Conservation (phyloP, 1,140 invertebrate species). For the Saccostrea glomerata region DNA sequence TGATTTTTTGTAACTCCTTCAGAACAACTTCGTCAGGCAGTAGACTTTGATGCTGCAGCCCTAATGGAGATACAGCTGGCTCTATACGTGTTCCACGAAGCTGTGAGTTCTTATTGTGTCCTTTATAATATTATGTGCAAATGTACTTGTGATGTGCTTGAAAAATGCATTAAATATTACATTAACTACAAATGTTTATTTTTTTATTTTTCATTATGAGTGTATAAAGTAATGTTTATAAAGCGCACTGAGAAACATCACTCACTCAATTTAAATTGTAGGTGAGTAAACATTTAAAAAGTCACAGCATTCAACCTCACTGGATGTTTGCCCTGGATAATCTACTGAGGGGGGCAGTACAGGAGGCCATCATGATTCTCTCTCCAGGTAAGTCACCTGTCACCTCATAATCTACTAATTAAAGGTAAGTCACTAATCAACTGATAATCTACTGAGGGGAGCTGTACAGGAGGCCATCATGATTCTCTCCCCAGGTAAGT, state of each 20-base stretch:
- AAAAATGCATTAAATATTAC: neutral
- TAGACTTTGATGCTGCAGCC: conserved; percentile 79
- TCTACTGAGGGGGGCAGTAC: conserved; percentile 93
- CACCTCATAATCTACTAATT: no score
- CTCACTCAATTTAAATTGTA: conserved; percentile 75
- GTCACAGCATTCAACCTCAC: conserved; percentile 98
- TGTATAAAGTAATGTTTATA: neutral
- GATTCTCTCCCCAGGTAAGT: no score
- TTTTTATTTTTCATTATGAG: neutral
- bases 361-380: conserved; percentile 86
- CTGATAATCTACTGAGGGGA: no score
- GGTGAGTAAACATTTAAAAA: conserved; percentile 91
- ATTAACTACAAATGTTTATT: neutral
- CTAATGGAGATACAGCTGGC: conserved; percentile 95
- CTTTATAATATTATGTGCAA: neutral
- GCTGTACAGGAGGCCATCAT: no score
- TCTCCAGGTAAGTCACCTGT: neutral
- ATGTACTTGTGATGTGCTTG: neutral
- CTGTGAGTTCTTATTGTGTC: conserved; percentile 77
- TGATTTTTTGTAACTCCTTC: conserved; percentile 37
- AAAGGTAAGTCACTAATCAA: no score
- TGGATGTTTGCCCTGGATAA: conserved; percentile 99
- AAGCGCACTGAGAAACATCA: no score
- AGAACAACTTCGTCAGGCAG: conserved; percentile 69
- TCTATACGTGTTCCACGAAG: conserved; percentile 92